These are phyloP conservation scores for Yasuhikotakia modesta DNA, from an alignment of 2,797 vertebrate genomes.

Conservation along the genomic window DNA sequence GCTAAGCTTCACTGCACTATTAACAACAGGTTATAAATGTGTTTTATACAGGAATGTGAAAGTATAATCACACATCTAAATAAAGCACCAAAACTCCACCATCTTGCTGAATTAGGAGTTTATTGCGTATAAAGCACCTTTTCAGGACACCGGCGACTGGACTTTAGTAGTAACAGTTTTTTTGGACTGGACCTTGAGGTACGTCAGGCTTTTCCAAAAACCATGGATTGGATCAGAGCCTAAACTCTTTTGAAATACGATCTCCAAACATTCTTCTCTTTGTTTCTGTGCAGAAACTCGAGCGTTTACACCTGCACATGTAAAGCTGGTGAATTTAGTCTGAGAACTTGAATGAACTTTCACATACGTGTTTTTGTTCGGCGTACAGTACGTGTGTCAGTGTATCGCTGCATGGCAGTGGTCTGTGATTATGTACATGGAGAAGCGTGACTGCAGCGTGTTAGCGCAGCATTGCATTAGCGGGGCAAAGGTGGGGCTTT, in stretches of 20 bases:
- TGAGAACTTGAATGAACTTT: slow-evolving; percentile 3
- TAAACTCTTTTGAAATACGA: neutral
- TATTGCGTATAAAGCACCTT: slow-evolving; percentile 43
- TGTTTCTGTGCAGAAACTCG: no score
- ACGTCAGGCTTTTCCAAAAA: neutral
- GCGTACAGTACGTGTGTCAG: slow-evolving; percentile 65
- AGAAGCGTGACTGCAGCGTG: no score
- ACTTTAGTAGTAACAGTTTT: no score
- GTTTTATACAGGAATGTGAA: slow-evolving; percentile 43
- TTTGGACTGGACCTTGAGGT: neutral
- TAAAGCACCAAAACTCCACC: slow-evolving; percentile 54
- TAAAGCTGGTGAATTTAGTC: slow-evolving; percentile 1
- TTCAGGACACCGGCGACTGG: neutral
- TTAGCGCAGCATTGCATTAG: no score
- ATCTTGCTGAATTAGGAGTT: slow-evolving; percentile 40
- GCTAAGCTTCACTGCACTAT: slow-evolving; percentile 27
- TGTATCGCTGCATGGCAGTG: slow-evolving; percentile 60
- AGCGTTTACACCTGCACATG: slow-evolving; percentile 2
- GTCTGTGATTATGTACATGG: neutral
- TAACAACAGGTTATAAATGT: slow-evolving; percentile 51
- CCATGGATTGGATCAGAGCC: neutral
- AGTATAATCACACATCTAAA: slow-evolving; percentile 38
- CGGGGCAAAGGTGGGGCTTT: no score
- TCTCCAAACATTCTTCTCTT: neutral
- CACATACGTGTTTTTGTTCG: slow-evolving; percentile 40